phyloP scores from a whole-genome alignment of 2,797 vertebrate genomes.

The Poecile montanus region DNA sequence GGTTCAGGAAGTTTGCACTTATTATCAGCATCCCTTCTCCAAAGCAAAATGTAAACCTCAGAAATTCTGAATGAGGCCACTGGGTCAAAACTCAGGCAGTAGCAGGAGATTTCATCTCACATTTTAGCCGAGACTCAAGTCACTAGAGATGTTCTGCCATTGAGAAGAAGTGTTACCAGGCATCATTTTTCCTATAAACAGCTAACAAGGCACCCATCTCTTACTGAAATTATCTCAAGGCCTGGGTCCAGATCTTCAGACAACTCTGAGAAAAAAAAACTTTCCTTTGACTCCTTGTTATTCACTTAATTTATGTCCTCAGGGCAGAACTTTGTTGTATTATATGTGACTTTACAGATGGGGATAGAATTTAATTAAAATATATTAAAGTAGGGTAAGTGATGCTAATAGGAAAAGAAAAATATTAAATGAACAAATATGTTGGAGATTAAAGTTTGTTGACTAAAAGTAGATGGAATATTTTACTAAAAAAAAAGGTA shows the following conservation, averaged over 20 bases:
- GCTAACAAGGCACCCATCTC: not conserved
- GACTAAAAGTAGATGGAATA: not conserved
- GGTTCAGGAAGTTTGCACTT: not conserved
- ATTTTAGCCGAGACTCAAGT: not conserved
- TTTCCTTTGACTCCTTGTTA: not conserved
- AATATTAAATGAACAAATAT: not conserved
- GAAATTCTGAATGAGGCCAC: not conserved
- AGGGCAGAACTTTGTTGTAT: not conserved
- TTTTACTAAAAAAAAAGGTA: not conserved
- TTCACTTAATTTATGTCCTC: not conserved
- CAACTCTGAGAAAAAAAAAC: not conserved
- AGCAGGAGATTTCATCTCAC: not conserved
- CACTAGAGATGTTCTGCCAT: rapidly evolving
- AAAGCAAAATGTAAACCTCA: not conserved
- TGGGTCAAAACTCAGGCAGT: not conserved
- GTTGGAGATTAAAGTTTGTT: not conserved
- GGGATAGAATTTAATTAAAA: not conserved
- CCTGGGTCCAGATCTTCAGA: not conserved
- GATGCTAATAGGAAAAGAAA: not conserved
- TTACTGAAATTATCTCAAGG: not conserved
- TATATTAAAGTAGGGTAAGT: not conserved
- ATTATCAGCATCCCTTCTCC: not conserved
- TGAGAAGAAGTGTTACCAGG: not conserved
- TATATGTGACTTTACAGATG: not conserved
- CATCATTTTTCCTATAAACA: not conserved